phyloP scores from a whole-genome alignment of 2,888 invertebrate species.

The Scaptodrosophila latifasciaeformis region DNA sequence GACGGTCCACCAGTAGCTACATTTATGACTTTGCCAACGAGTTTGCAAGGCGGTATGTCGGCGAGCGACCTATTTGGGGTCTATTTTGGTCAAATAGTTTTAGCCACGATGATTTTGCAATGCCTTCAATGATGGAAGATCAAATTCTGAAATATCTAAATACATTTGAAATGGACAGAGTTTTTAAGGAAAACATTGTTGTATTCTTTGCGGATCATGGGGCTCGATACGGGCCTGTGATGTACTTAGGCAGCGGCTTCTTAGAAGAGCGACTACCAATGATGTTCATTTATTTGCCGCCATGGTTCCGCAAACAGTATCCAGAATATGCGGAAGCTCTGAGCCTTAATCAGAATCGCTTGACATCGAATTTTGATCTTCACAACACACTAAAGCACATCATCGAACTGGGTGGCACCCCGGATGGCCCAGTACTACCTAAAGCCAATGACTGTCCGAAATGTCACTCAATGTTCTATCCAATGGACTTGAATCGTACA shows the following conservation, averaged over 20 bases:
- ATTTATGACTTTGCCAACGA: constrained; percentile 80
- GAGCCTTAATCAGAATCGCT: constrained; percentile 78
- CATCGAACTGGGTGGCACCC: constrained; percentile 70
- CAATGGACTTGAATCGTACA: constrained; percentile 77
- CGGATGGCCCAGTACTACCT: constrained; percentile 41
- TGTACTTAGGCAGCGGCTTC: constrained; percentile 81
- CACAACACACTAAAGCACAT: constrained; percentile 82
- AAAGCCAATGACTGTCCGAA: constrained; percentile 77
- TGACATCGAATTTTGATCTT: constrained; percentile 84
- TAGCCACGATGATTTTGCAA: constrained; percentile 81
- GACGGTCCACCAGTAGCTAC: constrained; percentile 79
- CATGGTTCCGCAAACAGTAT: constrained; percentile 77
- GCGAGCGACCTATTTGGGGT: constrained; percentile 80
- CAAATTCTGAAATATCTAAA: constrained; percentile 78
- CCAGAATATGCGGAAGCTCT: constrained; percentile 77
- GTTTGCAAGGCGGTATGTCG: constrained; percentile 79
- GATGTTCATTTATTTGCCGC: constrained; percentile 81
- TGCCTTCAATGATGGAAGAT: constrained; percentile 80
- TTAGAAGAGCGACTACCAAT: constrained; percentile 85
- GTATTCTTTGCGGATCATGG: constrained; percentile 86
- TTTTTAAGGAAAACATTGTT: constrained; percentile 80
- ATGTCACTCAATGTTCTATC: constrained; percentile 80
- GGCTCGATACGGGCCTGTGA: constrained; percentile 81
- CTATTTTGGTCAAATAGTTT: constrained; percentile 85
- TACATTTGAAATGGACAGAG: constrained; percentile 77